Base-by-base conservation (phyloP, 2,888 invertebrate genomes). In the Ennomos fuscantarius region DNA sequence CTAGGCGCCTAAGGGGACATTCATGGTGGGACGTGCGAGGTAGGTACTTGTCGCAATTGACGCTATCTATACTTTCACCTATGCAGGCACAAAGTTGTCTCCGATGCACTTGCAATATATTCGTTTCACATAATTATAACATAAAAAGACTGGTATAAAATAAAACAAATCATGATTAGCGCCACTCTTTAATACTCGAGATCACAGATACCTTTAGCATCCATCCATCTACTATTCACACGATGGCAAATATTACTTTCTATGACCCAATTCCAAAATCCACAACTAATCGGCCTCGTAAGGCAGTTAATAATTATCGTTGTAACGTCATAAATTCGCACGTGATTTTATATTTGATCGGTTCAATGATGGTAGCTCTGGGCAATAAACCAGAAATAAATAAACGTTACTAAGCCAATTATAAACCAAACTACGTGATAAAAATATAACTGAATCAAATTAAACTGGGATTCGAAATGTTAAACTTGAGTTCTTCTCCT, bases 11-110 rank as follows among this genome's bases (percentile, higher is more conserved):
- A 24, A 24, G 82, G 84, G 64, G 86, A 84, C 62, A 81, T 80
- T 66, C 83, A 76, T 73, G 73, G 82, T 54, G 52, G 63, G 51
- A 57, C 62, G 48, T 54, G 51, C 66, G 54, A 50, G 34, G 63
- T 55, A 32, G 51, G 66, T 86, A 86, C 72, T 79, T 69, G 77
- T 83, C 84, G 86, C 81, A 87, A 83, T 80, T 84, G 88, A 75
- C 87, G 78, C 78, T 69, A 78, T 87, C 78, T 69, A 78, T 87
- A 93, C 84, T 92, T 93, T 86, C 92, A 89, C 85, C 88, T 77
- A 73, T 74, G 73, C 80, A 78, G 69, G 77, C 79, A 81, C 80
- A 72, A 72, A 77, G 68, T 81, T 81, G 79, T 82, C 83, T 76
- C 81, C 82, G 73, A 82, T 83, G 76, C 82, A 83, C 75, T 84